phyloP scores from a whole-genome alignment of 2,797 vertebrate genomes.

The Chrosomus eos region DNA sequence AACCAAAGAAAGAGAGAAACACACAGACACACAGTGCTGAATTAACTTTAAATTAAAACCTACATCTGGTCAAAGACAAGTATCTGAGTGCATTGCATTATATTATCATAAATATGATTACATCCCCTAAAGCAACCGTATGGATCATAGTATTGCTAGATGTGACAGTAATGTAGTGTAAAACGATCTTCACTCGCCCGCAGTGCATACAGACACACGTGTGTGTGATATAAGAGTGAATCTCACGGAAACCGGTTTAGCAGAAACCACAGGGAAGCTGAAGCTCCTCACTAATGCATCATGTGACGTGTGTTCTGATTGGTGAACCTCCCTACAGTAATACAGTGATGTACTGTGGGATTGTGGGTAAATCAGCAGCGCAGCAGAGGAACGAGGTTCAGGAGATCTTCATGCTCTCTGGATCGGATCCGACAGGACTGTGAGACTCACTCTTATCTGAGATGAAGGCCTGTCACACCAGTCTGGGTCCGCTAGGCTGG shows the following conservation, averaged over 20 bases:
- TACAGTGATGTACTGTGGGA: not conserved
- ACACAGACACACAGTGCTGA: not conserved
- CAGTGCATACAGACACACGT: not conserved
- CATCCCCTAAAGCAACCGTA: conserved; percentile 13
- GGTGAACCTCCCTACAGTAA: not conserved
- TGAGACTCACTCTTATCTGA: not conserved
- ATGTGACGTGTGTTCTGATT: not conserved
- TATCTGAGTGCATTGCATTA: conserved; percentile 16
- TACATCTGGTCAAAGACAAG: not conserved
- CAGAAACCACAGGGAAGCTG: not conserved
- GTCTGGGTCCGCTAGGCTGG: no score
- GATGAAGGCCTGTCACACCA: not conserved
- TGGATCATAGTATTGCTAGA: conserved; percentile 75
- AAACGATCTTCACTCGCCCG: conserved; percentile 54
- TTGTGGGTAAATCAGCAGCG: not conserved
- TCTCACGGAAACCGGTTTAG: not conserved
- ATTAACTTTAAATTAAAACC: not conserved
- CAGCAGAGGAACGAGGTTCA: not conserved
- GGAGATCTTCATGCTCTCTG: not conserved
- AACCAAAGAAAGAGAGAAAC: no score
- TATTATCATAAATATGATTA: conserved; percentile 34
- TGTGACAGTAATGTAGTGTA: conserved; percentile 56
- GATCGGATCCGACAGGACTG: not conserved
- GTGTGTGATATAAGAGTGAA: not conserved
- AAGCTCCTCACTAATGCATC: not conserved